Conservation (phyloP, 2,797 vertebrate species). For the Onychomys torridus region DNA sequence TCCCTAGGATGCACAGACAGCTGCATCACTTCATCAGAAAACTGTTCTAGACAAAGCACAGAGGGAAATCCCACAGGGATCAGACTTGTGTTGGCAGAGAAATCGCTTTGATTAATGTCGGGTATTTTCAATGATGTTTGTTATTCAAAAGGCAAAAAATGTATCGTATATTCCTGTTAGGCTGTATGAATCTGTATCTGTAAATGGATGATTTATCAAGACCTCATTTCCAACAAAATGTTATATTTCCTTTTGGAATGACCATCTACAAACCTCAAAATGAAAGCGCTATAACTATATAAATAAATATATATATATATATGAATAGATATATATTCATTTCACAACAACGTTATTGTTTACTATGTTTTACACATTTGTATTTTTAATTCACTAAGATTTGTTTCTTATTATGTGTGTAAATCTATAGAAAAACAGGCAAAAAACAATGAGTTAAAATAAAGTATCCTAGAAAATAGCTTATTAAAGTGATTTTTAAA, state of each 20-base stretch:
- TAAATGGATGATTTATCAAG: slow-evolving; percentile 54
- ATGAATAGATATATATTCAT: background rate
- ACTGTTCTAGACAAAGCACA: slow-evolving; percentile 58
- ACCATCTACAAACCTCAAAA: slow-evolving; percentile 51
- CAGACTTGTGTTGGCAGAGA: background rate
- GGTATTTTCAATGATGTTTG: slow-evolving; percentile 57
- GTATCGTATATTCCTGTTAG: background rate
- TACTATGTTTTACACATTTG: background rate
- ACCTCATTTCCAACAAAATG: slow-evolving; percentile 36
- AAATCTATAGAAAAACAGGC: background rate
- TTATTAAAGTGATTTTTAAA: slow-evolving; percentile 32
- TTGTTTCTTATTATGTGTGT: background rate
- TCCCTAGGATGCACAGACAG: slow-evolving; percentile 56
- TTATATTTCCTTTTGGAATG: background rate
- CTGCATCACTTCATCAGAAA: background rate
- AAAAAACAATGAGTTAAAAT: slow-evolving; percentile 17
- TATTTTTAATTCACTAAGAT: slow-evolving; percentile 48
- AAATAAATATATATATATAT: background rate
- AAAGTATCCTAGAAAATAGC: background rate
- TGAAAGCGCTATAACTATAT: background rate
- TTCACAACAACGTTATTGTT: background rate
- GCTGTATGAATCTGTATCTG: background rate
- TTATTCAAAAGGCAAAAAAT: slow-evolving; percentile 58
- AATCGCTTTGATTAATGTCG: slow-evolving; percentile 45
- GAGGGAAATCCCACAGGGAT: slow-evolving; percentile 23